Evolutionary conservation across 1,140 invertebrate genomes (phyloP).

Genomic region (Leptopilina clavipes): DNA sequence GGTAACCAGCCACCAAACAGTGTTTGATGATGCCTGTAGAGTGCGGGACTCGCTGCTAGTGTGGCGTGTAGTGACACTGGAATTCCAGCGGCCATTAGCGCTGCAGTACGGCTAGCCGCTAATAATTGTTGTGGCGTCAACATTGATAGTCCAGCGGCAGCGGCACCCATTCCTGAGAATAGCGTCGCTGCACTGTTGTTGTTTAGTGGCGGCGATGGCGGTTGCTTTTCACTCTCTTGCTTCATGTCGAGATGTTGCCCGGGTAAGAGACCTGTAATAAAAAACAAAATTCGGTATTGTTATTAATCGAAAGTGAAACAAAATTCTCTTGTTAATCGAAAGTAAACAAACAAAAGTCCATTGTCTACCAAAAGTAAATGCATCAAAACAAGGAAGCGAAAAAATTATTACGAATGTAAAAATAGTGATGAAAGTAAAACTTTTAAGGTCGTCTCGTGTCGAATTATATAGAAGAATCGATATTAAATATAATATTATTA

Average conservation of each 20-base stretch:
- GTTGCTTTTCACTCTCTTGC: constrained; percentile 67
- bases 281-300: neutral
- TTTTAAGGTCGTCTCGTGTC: neutral
- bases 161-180: constrained; percentile 68
- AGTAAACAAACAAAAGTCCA: neutral
- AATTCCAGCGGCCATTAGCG: constrained; percentile 74
- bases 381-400: no score
- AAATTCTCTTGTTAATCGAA: no score
- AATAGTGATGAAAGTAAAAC: neutral
- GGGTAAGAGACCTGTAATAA: constrained; percentile 69
- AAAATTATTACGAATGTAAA: neutral
- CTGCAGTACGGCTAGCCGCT: constrained; percentile 75
- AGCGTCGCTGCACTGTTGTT: constrained; percentile 66
- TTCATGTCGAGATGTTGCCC: constrained; percentile 65
- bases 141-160: constrained; percentile 72
- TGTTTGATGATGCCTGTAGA: constrained; percentile 75
- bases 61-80: constrained; percentile 66
- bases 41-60: constrained; percentile 62
- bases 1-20: constrained; percentile 74
- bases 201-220: constrained; percentile 67
- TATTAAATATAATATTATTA: no score
- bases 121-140: constrained; percentile 76
- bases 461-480: neutral
- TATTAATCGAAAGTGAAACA: no score
- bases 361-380: no score